Evolutionary conservation across 2,113 vertebrate genomes (phyloP), one percentile per base, ranked within the genome.

Genomic region (Meriones unguiculatus): DNA sequence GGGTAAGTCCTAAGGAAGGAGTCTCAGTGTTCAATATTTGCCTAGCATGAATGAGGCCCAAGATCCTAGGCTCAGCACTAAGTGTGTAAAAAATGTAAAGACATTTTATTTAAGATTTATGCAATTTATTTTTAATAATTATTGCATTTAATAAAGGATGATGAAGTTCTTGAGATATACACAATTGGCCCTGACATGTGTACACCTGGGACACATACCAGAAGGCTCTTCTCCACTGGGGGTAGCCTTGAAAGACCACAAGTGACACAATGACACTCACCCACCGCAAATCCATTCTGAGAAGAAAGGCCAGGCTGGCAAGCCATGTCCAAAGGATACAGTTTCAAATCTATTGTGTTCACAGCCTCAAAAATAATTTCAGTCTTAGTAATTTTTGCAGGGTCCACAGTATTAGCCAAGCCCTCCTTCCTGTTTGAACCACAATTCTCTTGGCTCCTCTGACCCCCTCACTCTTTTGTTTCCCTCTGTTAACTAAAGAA

Each of bases 71-170:
- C 50, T 32, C 67, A n/a, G 18, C 3, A 70, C 30, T 13, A 32
- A 46, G 35, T 8, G 28, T n/a, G 7, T 57, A 57, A 28, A 57
- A 57, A 57, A 57, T 18, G 50, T 76, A 28, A n/a, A n/a, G 77
- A 46, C 69, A 54, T 80, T 81, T 82, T 41, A 69, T 38, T 59
- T 67, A 77, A 90, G n/a, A 46, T 57, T 85, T 94, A 62, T 46
- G 50, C 54, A 13, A 30, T 93, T 76, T 89, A 88, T 38, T 93
- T 67, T 82, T 85, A 65, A 76, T 70, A 18, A 59, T 52, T 11
- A 28, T 52, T 80, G 46, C 41, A 52, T 73, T 91, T 72, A 90
- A 85, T 84, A 90, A 95, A 38, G n/a, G 64, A 52, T 78, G 38
- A 30, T 62, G 84, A 50, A 82, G 87, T 13, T 52, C 75, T 24